These are phyloP conservation scores for Merops nubicus DNA, from an alignment of 2,113 vertebrate genomes.

Conservation along the genomic window DNA sequence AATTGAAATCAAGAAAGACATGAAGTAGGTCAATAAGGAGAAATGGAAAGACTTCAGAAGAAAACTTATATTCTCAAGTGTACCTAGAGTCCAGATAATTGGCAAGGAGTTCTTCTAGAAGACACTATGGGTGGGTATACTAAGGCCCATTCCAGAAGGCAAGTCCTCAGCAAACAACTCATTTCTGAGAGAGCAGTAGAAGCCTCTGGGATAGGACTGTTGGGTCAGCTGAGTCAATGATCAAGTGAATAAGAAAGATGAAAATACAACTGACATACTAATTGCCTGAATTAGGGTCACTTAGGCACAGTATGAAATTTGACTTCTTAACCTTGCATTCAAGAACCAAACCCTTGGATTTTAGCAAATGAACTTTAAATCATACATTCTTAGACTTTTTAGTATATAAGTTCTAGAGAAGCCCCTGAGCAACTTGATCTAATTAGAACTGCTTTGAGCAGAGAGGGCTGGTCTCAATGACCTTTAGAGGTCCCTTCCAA, in stretches of 20 bases:
- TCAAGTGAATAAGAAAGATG: neutral
- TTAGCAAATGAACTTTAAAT: constrained; percentile 36
- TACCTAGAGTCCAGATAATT: neutral
- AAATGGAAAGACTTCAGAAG: neutral
- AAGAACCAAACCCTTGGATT: constrained; percentile 4
- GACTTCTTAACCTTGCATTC: neutral
- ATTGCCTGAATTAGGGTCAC: neutral
- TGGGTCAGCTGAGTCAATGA: neutral
- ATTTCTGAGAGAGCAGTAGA: neutral
- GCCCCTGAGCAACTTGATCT: neutral
- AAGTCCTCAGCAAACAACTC: neutral
- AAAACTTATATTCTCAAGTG: neutral
- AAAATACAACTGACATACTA: neutral
- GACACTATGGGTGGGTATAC: neutral
- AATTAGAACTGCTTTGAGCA: constrained; percentile 23
- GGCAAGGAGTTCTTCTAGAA: neutral
- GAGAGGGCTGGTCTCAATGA: neutral
- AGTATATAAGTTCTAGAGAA: neutral
- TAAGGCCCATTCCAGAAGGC: neutral
- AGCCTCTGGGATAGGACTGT: neutral
- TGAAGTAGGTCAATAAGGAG: neutral
- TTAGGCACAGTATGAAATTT: neutral
- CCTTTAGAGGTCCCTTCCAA: neutral
- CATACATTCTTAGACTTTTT: neutral
- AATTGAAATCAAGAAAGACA: neutral